Evolutionary conservation across 2,888 invertebrate genomes (phyloP).

Genomic region (Helobdella robusta): DNA sequence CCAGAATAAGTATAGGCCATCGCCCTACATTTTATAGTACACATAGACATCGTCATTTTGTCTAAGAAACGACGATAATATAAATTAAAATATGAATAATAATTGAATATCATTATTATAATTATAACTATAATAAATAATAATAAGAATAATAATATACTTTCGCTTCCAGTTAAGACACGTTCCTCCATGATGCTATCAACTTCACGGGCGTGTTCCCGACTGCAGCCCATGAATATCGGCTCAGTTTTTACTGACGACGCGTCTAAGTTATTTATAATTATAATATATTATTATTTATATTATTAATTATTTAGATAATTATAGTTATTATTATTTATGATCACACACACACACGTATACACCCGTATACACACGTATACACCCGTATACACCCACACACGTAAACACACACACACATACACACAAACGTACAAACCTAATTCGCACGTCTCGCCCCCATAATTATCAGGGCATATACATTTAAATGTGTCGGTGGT

Average conservation of each 20-base stretch:
- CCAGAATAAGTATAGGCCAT: slow-evolving; percentile 15
- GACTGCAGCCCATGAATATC: slow-evolving; percentile 8
- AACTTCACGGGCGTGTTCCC: too few species aligned
- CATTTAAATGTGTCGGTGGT: neutral
- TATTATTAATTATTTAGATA: too few species aligned
- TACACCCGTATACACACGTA: too few species aligned
- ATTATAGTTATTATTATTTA: too few species aligned
- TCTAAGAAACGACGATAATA: too few species aligned
- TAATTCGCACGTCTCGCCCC: neutral
- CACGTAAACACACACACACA: neutral
- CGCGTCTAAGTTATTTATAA: too few species aligned
- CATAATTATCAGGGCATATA: neutral
- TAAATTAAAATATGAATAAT: neutral
- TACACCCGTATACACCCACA: neutral
- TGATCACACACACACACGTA: too few species aligned
- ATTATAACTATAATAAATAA: too few species aligned
- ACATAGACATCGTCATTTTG: neutral
- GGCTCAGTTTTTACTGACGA: neutral
- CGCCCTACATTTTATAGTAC: neutral
- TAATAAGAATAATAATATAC: too few species aligned
- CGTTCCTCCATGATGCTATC: too few species aligned
- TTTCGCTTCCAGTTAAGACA: too few species aligned
- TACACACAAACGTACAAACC: neutral
- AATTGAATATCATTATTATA: neutral
- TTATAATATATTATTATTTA: too few species aligned